phyloP scores from a whole-genome alignment of 2,113 vertebrate species.

The Paradisaea rubra region DNA sequence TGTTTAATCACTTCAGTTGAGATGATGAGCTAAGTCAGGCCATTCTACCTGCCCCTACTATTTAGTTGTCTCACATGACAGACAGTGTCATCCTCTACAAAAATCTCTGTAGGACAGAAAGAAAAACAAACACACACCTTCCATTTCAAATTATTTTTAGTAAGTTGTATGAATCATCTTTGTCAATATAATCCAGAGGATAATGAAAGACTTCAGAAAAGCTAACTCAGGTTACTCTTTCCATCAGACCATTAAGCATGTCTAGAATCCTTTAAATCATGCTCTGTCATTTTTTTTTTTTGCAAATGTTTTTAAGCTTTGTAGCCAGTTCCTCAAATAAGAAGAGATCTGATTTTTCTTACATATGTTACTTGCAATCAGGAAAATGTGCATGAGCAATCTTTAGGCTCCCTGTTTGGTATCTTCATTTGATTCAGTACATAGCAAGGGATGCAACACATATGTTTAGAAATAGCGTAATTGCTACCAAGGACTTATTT shows the following conservation, averaged over 20 bases:
- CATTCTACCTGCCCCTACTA: background rate
- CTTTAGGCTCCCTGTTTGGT: background rate
- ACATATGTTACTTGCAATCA: background rate
- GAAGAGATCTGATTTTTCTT: background rate
- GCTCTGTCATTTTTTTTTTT: background rate
- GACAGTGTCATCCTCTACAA: background rate
- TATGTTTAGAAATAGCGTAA: background rate
- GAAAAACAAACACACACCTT: background rate
- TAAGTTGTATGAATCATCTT: background rate
- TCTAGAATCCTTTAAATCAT: background rate
- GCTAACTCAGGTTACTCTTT: background rate
- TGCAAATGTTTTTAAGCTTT: background rate
- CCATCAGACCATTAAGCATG: background rate
- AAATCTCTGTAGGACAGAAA: background rate
- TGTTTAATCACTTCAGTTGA: background rate
- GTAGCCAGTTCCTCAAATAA: background rate
- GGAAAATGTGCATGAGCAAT: background rate
- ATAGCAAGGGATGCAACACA: background rate
- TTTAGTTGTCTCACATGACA: background rate
- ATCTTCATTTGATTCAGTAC: background rate
- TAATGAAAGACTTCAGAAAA: conserved; percentile 1
- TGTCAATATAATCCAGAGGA: conserved; percentile 10
- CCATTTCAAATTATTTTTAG: conserved; percentile 21
- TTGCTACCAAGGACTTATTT: background rate
- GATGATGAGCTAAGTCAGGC: background rate